Evolutionary conservation across 2,113 vertebrate species (phyloP).

Genomic region (Capreolus pygargus): DNA sequence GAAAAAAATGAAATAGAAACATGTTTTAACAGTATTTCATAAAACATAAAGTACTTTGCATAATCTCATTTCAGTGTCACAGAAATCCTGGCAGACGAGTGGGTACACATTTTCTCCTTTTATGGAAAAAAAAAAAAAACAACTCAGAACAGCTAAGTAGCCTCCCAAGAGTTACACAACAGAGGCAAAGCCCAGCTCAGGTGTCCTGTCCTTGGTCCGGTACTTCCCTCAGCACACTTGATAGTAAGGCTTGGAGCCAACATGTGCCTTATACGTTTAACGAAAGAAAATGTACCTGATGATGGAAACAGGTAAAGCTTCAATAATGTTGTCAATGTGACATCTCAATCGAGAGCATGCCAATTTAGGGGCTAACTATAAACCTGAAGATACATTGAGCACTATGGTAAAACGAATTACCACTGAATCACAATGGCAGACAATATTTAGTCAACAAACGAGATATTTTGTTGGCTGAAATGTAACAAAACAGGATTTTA

Average conservation of each 20-base stretch:
- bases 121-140: neutral
- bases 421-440: neutral
- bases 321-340: neutral
- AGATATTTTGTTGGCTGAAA: constrained; percentile 4
- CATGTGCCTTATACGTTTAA: neutral
- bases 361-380: neutral
- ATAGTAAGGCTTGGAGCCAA: neutral
- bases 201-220: neutral
- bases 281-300: neutral
- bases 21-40: neutral
- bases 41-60: neutral
- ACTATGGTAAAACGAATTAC: neutral
- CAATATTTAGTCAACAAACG: neutral
- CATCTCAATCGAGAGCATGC: neutral
- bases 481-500: neutral
- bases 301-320: neutral
- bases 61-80: neutral
- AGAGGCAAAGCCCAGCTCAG: neutral
- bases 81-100: neutral
- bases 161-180: neutral
- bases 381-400: neutral
- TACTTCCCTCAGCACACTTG: neutral
- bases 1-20: neutral
- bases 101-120: neutral
- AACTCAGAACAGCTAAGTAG: neutral